These are phyloP conservation scores for Neolamprologus kungweensis DNA, from an alignment of 2,113 vertebrate species.

Conservation along the genomic window DNA sequence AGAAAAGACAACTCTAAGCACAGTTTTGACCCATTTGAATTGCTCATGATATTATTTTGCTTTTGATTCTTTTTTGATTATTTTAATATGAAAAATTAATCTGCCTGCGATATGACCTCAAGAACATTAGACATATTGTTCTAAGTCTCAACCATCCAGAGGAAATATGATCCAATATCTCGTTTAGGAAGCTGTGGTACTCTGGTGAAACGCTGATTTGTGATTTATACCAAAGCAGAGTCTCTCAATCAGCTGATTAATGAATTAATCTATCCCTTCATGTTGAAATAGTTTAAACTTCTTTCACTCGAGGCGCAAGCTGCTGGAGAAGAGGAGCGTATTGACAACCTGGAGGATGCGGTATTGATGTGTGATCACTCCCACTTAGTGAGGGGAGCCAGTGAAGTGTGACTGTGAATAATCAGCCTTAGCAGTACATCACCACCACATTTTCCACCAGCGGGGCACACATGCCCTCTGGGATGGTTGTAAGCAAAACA, in stretches of 20 bases:
- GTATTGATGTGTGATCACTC: conserved; percentile 53
- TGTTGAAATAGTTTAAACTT: not conserved
- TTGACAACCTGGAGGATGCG: conserved; percentile 36
- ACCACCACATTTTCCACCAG: conserved; percentile 27
- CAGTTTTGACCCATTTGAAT: not conserved
- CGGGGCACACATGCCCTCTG: not conserved
- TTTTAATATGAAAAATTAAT: not conserved
- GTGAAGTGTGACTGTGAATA: conserved; percentile 52
- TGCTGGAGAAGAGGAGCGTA: conserved; percentile 7
- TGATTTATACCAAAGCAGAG: not conserved
- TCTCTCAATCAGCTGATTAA: not conserved
- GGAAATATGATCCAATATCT: not conserved
- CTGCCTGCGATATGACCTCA: not conserved
- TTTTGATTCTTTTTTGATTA: not conserved
- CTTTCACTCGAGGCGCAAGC: not conserved
- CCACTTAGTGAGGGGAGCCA: conserved; percentile 29
- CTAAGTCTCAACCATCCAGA: not conserved
- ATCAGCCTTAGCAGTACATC: conserved; percentile 21
- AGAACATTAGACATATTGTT: not conserved
- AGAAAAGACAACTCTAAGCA: not conserved
- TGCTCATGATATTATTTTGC: not conserved
- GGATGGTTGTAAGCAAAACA: conserved; percentile 4
- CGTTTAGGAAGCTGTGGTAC: not conserved
- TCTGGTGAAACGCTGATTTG: not conserved
- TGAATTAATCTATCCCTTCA: not conserved